Evolutionary conservation across 2,888 invertebrate genomes (phyloP).

Genomic region (Chloroclystis v-ata): DNA sequence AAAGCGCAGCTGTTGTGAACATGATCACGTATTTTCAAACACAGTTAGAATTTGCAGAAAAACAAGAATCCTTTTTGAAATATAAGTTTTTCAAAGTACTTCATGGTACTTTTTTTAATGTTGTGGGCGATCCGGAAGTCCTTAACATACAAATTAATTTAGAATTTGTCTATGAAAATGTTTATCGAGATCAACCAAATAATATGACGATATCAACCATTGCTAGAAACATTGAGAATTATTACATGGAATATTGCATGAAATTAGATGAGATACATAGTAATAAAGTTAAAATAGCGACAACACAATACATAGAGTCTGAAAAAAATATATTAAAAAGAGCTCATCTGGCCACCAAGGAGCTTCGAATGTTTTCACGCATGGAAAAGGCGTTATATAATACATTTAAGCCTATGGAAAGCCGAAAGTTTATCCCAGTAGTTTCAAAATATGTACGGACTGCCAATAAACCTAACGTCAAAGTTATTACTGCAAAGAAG

Average conservation of each 20-base stretch:
- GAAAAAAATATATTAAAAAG: conserved; percentile 70
- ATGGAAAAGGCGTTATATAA: conserved; percentile 64
- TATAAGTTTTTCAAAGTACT: conserved; percentile 75
- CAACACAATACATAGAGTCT: conserved; percentile 69
- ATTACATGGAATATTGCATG: conserved; percentile 70
- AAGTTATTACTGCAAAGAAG: conserved; percentile 6
- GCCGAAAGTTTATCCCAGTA: conserved; percentile 11
- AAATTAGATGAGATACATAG: conserved; percentile 77
- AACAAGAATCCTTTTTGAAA: conserved; percentile 70
- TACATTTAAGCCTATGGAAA: conserved; percentile 48
- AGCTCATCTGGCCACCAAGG: conserved; percentile 77
- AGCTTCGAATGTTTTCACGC: conserved; percentile 72
- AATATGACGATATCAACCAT: conserved; percentile 74
- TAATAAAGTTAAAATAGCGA: conserved; percentile 69
- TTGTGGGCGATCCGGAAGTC: conserved; percentile 75
- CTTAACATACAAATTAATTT: conserved; percentile 78
- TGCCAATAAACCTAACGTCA: no score
- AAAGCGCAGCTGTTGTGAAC: conserved; percentile 41
- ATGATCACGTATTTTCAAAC: conserved; percentile 49
- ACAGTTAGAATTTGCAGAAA: conserved; percentile 63
- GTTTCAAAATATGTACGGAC: no score
- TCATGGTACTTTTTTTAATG: conserved; percentile 74
- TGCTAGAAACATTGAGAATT: conserved; percentile 78
- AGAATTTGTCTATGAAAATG: conserved; percentile 80
- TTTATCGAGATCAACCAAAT: conserved; percentile 77